Base-by-base conservation (phyloP, 2,888 invertebrate genomes). In the Empis stercorea region DNA sequence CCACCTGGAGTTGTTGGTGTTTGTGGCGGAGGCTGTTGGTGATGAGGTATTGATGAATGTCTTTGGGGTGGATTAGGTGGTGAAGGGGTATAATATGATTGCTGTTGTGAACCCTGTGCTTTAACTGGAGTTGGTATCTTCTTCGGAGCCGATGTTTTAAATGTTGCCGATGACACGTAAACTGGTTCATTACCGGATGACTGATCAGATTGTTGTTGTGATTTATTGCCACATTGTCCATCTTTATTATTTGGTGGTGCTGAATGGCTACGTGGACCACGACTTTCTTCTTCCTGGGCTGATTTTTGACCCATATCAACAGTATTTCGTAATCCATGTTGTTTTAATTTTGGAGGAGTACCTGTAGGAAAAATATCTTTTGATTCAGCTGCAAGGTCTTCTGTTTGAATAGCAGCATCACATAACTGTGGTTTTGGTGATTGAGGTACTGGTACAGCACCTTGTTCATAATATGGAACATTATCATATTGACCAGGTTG, bases 191-290 rank as follows among this genome's bases (percentile, higher is more conserved):
- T 20, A n/a, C 6, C 40, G 11, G 38, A 48, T n/a, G 44, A 55
- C 13, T 58, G 58, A 13, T 59, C 58, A 16, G 55, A 56, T 39
- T 57, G 54, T 46, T 58, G 55, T 42, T 55, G 54, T 46, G 57
- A 51, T 15, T 59, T 54, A 43, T 60, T 65, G 44, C 61, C 63
- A 43, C 64, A 66, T 39, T 65, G 67, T 47, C 62, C 62, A 48
- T 67, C 55, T 68, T 40, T 20, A 13, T 40, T 20, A 40, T 27
- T 40, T 23, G 20, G 40, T 30, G 87, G 87, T 27, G 87, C 87
- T 54, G 87, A 87, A 76, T 83, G 81, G 45, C 85, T 84, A 61
- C 87, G 73, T 55, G 81, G 80, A 48, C 73, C 75, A 54, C 83
- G 73, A 48, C 64, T 64, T 10, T 57, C 61, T 54, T 75, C 76